Percentiles rank a stretch among this genome's conserved stretches.
Evolutionary conservation across 2,797 vertebrate genomes (phyloP).

Genomic region (Graptemys geographica): DNA sequence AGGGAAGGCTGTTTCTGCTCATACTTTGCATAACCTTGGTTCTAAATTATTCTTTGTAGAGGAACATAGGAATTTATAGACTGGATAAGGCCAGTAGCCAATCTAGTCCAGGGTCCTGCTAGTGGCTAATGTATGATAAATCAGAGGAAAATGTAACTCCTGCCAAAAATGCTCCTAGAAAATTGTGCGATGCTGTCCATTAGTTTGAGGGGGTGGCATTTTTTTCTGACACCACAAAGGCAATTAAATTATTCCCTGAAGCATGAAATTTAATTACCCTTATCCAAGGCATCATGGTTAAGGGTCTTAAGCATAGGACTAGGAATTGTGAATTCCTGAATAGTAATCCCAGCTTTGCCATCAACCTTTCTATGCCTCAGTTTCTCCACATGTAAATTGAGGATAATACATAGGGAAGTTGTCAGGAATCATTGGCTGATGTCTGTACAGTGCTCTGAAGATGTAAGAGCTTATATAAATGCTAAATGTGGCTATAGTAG

Average conservation of each 20-base stretch:
- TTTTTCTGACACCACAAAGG: constrained; percentile 55
- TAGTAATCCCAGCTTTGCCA: constrained; percentile 16
- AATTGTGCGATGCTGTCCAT: not conserved
- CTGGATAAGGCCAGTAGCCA: not conserved
- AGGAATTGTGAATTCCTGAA: constrained; percentile 12
- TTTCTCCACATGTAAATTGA: constrained; percentile 5
- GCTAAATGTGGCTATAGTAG: not conserved
- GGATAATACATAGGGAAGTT: not conserved
- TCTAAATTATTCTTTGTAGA: not conserved
- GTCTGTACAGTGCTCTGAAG: not conserved
- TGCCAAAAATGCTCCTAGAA: constrained; percentile 3
- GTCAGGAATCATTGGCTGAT: not conserved
- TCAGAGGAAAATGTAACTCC: not conserved
- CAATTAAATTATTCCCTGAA: constrained; percentile 58
- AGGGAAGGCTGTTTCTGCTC: not conserved
- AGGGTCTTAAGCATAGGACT: constrained; percentile 5
- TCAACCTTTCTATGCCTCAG: constrained; percentile 3
- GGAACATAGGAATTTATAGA: not conserved
- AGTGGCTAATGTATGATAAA: not conserved
- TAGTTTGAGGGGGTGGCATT: constrained; percentile 36
- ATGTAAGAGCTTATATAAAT: not conserved
- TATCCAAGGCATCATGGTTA: constrained; percentile 44
- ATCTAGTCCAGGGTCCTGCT: not conserved
- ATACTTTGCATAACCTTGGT: not conserved
- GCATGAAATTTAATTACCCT: constrained; percentile 66